Conservation (phyloP, 2,113 vertebrate species). For the Larimichthys crocea region DNA sequence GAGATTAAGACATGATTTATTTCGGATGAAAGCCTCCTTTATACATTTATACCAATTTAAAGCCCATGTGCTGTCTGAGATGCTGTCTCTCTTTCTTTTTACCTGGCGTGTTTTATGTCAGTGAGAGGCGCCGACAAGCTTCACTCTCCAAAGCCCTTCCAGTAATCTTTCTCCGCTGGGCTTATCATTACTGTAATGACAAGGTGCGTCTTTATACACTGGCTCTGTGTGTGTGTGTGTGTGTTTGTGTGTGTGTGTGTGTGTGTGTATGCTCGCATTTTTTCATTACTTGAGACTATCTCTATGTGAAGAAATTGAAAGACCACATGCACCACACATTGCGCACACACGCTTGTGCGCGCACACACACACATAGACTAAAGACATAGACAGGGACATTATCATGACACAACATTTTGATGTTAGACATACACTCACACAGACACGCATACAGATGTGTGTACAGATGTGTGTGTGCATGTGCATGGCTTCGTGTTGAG, state of each 20-base stretch:
- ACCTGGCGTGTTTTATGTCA: constrained; percentile 75
- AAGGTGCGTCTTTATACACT: constrained; percentile 75
- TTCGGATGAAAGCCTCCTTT: constrained; percentile 57
- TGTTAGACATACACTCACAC: constrained; percentile 18
- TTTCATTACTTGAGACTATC: constrained; percentile 65
- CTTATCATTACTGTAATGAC: constrained; percentile 86
- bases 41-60: constrained; percentile 55
- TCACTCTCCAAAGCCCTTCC: constrained; percentile 76
- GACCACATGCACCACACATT: constrained; percentile 63
- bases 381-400: constrained; percentile 35
- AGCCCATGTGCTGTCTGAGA: constrained; percentile 48
- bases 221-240: constrained; percentile 51
- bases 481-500: constrained; percentile 22
- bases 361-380: background rate
- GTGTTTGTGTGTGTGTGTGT: constrained; percentile 45
- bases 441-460: background rate
- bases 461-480: constrained; percentile 28
- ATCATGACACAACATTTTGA: constrained; percentile 37
- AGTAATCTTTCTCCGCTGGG: constrained; percentile 76
- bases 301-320: constrained; percentile 50
- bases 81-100: constrained; percentile 46
- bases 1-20: constrained; percentile 54
- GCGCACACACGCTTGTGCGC: constrained; percentile 39
- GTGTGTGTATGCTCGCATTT: background rate
- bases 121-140: constrained; percentile 75